Evolutionary conservation across 2,797 vertebrate species (phyloP), one percentile per base, ranked within the genome.

Genomic region (Margarornis squamiger): DNA sequence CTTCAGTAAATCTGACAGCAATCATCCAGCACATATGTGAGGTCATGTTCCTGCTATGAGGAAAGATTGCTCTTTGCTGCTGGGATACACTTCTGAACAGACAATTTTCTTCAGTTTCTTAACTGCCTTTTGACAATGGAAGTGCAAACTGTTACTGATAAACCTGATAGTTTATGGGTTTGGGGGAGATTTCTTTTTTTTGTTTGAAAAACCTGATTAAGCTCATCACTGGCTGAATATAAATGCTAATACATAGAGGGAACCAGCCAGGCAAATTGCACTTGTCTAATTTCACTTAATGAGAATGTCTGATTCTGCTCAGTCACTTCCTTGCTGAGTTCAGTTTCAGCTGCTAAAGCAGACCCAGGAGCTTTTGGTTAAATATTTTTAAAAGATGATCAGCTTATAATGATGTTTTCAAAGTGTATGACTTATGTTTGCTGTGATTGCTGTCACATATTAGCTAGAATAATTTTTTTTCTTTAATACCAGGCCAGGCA

Each of bases 211-310:
- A 57, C 36, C 51, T 79, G 75, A 86, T 90, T 74, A 88, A 82
- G 24, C 61, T 74, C 36, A 58, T 95, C 77, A 54, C 59, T 74
- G 71, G 17, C 67, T 88, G 90, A 86, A 72, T 84, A 59, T 55
- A 79, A 89, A 90, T 93, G 61, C 36, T 87, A 66, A 92, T 83
- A 67, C 38, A 34, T 76, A 68, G 76, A 92, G 55, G n/a, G 73
- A 88, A 57, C 48, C 54, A 86, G 86, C 87, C 77, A 81, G 72
- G 74, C 65, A 67, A 80, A 96, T 92, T 87, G 65, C 59, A 80
- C 74, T 86, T 88, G 59, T 78, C 73, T 97, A 74, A 92, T 96
- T 97, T 88, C 62, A 45, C 75, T 84, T 93, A 92, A 96, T 92
- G 79, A 92, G 83, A 88, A 45, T 84, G 84, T 85, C 92, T 96